Conservation (phyloP, 2,888 invertebrate genomes). For the Xestia ashworthii region DNA sequence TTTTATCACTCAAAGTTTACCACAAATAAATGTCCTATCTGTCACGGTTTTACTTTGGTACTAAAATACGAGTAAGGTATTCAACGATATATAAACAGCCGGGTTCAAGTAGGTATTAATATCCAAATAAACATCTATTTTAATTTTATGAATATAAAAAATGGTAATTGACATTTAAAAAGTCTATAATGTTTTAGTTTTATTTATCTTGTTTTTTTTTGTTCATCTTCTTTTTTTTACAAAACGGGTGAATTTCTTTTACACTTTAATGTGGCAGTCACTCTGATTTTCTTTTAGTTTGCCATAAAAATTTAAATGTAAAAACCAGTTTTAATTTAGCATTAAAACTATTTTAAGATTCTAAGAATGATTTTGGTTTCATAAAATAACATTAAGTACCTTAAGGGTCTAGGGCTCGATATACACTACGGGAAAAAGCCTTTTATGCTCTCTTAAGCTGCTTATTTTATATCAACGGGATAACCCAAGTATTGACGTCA, state of each 20-base stretch:
- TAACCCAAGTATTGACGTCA: neutral
- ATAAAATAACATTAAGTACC: too few species aligned
- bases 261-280: neutral
- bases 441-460: neutral
- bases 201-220: too few species aligned
- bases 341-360: neutral
- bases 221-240: too few species aligned
- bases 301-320: neutral
- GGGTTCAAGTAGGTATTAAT: too few species aligned
- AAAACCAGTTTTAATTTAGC: neutral
- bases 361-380: neutral
- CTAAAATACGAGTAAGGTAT: neutral
- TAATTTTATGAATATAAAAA: neutral
- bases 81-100: conserved; percentile 19
- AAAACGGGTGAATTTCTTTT: neutral
- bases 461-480: neutral
- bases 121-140: neutral
- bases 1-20: neutral
- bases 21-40: conserved; percentile 3
- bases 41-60: neutral
- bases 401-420: too few species aligned
- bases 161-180: neutral
- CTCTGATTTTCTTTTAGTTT: neutral
- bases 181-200: too few species aligned
- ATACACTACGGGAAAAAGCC: neutral